phyloP scores from a whole-genome alignment of 2,113 vertebrate genomes.

The Muntiacus reevesi region DNA sequence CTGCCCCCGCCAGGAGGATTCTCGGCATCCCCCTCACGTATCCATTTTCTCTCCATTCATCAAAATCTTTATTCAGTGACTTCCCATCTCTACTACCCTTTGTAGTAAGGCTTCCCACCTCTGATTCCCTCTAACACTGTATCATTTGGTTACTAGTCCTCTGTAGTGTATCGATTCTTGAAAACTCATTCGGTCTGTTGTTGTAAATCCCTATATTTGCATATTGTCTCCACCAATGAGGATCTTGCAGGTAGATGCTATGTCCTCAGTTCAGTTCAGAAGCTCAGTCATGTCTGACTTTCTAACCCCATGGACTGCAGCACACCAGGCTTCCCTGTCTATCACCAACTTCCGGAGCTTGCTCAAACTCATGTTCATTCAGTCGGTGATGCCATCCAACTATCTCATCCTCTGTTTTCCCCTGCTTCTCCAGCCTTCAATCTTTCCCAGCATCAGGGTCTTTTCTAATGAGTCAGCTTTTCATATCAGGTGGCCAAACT shows the following conservation, averaged over 20 bases:
- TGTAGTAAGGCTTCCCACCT: neutral
- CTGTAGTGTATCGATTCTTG: neutral
- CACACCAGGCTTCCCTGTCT: neutral
- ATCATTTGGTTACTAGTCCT: neutral
- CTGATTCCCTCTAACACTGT: neutral
- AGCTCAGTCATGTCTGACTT: neutral
- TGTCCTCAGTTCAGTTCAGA: neutral
- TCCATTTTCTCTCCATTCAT: neutral
- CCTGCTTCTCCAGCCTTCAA: neutral
- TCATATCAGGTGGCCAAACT: neutral
- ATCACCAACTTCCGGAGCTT: neutral
- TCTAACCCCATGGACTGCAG: neutral
- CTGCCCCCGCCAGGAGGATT: neutral
- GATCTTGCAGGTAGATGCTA: neutral
- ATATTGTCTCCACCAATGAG: neutral
- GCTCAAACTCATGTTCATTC: neutral
- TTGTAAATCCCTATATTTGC: neutral
- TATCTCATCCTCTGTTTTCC: neutral
- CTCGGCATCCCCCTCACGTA: neutral
- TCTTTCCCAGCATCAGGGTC: neutral
- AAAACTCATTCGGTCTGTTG: neutral
- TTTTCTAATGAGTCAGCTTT: neutral
- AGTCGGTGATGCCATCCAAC: neutral
- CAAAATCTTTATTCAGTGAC: neutral
- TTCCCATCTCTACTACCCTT: neutral